Base-by-base conservation (phyloP, 2,797 vertebrate genomes). In the Parambassis ranga region DNA sequence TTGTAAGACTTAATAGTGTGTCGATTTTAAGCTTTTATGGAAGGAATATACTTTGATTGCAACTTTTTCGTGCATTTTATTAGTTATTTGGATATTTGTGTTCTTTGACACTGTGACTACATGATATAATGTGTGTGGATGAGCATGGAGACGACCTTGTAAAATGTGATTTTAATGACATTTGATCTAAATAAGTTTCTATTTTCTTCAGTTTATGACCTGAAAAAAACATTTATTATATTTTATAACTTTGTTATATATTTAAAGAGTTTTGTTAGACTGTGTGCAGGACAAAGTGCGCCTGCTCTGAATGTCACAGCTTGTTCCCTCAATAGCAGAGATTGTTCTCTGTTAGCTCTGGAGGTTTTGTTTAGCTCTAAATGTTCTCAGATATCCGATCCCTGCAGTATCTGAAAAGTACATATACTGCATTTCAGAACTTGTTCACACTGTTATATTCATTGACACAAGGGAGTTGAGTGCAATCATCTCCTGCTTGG, bases 401-500 rank as follows among this genome's bases (percentile, higher is more conserved):
- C 36, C 14, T 63, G 18, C n/a, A 31, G 48, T 26, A 63, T 58
- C 31, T 69, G 15, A 53, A 56, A 49, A 60, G 49, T 2, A 53
- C 33, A 47, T 23, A 44, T n/a, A 15, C 4, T 52, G 16, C 59
- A 65, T 79, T 66, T 31, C 42, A 31, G 8, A 38, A 16, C 5
- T 14, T 16, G 37, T 23, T 69, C 55, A 42, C 56, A 35, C 31
- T 38, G 19, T 55, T 35, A 23, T 20, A 39, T 36, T 68, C 28
- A 31, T 41, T 64, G 64, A 55, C 50, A 38, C 10, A n/a, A 44
- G 48, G 43, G 70, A 60, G 55, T 41, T 62, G 33, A 38, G 61
- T 13, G n/a, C 38, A 70, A 11, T 59, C 44, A n/a, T 65, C 55
- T 72, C 53, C 60, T 28, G 53, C 31, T n/a, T 65, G 42, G 37